Evolutionary conservation across 2,797 vertebrate species (phyloP).

Genomic region (Poeciliopsis presidionis): DNA sequence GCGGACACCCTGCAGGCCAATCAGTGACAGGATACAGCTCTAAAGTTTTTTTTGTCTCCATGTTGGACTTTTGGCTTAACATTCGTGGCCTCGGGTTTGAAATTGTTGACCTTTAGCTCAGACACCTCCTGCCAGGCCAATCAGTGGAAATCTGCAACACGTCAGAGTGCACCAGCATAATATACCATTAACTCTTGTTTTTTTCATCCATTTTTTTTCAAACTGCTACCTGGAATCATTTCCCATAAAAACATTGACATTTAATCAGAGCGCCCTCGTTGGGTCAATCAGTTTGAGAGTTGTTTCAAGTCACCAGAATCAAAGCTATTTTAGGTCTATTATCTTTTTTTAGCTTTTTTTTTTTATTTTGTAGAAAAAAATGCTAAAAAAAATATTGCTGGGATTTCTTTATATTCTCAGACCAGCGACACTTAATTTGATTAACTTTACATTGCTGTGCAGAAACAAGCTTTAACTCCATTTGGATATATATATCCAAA

Average conservation of each 20-base stretch:
- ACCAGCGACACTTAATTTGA: not conserved
- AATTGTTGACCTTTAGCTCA: slow-evolving; percentile 65
- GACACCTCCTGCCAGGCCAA: slow-evolving; percentile 58
- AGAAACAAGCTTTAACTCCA: not conserved
- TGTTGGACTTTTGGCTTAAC: slow-evolving; percentile 34
- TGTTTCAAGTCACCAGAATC: slow-evolving; percentile 22
- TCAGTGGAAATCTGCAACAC: slow-evolving; percentile 44
- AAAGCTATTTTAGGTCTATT: not conserved
- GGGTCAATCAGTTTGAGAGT: slow-evolving; percentile 51
- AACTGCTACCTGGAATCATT: slow-evolving; percentile 39
- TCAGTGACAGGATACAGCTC: slow-evolving; percentile 33
- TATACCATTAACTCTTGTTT: slow-evolving; percentile 39
- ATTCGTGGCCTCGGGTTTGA: slow-evolving; percentile 48
- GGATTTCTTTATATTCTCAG: not conserved
- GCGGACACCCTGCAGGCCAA: slow-evolving; percentile 40
- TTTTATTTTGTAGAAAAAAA: not conserved
- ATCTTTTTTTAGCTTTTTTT: not conserved
- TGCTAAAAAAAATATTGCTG: not conserved
- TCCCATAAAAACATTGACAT: slow-evolving; percentile 58
- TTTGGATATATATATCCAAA: not conserved
- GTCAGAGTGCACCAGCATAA: slow-evolving; percentile 20
- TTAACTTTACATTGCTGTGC: not conserved
- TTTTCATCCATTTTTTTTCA: slow-evolving; percentile 14
- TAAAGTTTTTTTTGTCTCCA: slow-evolving; percentile 12
- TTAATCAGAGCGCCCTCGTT: slow-evolving; percentile 69